Evolutionary conservation across 2,888 invertebrate genomes (phyloP).

Genomic region (Petrolisthes manimaculis): DNA sequence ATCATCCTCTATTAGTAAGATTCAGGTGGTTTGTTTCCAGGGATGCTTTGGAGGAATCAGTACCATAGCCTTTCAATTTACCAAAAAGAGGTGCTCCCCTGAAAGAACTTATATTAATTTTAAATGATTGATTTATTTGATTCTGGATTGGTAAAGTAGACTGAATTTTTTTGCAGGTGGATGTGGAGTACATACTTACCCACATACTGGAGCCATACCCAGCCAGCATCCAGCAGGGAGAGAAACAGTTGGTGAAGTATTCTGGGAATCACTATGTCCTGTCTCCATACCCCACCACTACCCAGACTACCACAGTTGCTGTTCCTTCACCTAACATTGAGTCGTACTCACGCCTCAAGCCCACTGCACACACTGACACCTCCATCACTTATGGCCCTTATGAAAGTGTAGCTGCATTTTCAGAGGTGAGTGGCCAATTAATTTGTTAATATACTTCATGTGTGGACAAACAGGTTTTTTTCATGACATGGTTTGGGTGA

Average conservation of each 20-base stretch:
- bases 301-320: constrained; percentile 85
- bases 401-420: constrained; percentile 78
- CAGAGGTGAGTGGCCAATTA: constrained; percentile 68
- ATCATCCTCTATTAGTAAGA: too few relatives aligned
- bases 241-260: constrained; percentile 92
- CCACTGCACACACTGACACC: constrained; percentile 82
- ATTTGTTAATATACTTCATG: too few relatives aligned
- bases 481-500: too few relatives aligned
- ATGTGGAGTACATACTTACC: constrained; percentile 81
- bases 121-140: background rate
- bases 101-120: too few relatives aligned
- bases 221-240: constrained; percentile 88
- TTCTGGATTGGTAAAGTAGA: background rate
- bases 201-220: constrained; percentile 88
- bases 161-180: constrained; percentile 67
- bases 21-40: too few relatives aligned
- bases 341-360: constrained; percentile 84
- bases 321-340: constrained; percentile 85
- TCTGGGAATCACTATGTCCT: constrained; percentile 84
- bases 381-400: constrained; percentile 92
- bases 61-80: too few relatives aligned
- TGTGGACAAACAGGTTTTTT: too few relatives aligned
- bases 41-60: too few relatives aligned
- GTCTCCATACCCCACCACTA: constrained; percentile 83
- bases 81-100: too few relatives aligned